Evolutionary conservation across 2,888 invertebrate genomes (phyloP), one percentile per base, ranked within the genome.

Genomic region (Rhingia rostrata): DNA sequence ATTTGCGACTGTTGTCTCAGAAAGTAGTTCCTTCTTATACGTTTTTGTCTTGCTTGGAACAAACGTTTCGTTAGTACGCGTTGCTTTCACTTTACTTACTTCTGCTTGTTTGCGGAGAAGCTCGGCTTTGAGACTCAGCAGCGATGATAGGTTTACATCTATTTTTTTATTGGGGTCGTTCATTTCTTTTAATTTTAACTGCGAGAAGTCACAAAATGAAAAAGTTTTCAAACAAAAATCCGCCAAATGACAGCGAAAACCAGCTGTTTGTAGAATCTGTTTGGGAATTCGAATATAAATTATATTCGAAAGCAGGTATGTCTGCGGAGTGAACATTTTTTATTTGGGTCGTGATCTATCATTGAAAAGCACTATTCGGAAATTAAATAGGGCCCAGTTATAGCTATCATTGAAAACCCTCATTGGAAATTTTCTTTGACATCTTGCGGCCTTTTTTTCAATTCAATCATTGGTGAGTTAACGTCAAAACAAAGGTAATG

Each of bases 91-190:
- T 88, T 94, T 94, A 74, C 93, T 92, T 1, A 96, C 94, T 91
- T 98, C 97, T 88, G 96, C 95, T 91, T 97, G 96, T 91, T 98
- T 98, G 84, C 95, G 93, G 54, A 96, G 90, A 12, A 98, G 92
- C 91, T 98, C 98, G 0, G 98, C 98, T 92, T 98, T 98, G 80
- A 98, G 92, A 88, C 95, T 96, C n/a, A 97, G 91, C 63, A 97
- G 89, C 93, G 92, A 91, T 0, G 91, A 91, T n/a, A 91, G 87
- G 86, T 92, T 92, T 0, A 92, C 91, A 53, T 89, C 89, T 6
- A 92, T 91, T n/a, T 89, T 88, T 87, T 91, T 92, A 86, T 89
- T 91, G 39, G 91, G 91, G 87, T 92, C 92, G 81, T 92, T 92
- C 92, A 92, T 92, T 54, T 66, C 9, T 6, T 39, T 58, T 3